phyloP scores from a whole-genome alignment of 2,888 invertebrate genomes.

The Lepeophtheirus nordmannii region DNA sequence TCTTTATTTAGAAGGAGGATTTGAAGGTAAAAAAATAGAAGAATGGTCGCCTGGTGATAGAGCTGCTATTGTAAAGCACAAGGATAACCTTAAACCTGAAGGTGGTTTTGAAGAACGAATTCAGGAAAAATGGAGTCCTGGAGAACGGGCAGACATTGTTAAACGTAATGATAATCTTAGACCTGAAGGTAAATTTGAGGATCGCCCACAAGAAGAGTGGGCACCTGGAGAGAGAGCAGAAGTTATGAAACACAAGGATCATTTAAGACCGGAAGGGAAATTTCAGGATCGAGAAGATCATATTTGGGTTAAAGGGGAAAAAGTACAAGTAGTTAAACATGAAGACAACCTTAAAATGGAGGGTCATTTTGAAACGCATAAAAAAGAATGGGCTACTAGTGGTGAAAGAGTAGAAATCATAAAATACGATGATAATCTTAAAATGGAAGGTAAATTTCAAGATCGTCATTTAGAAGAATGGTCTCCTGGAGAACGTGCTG shows the following conservation, averaged over 20 bases:
- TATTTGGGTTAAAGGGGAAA: slow-evolving; percentile 36
- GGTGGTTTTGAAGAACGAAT: slow-evolving; percentile 25
- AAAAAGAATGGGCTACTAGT: slow-evolving; percentile 29
- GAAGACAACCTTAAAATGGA: slow-evolving; percentile 41
- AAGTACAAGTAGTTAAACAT: slow-evolving; percentile 33
- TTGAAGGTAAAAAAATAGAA: slow-evolving; percentile 25
- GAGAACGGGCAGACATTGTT: slow-evolving; percentile 19
- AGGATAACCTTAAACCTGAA: slow-evolving; percentile 35
- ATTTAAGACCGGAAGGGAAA: slow-evolving; percentile 16
- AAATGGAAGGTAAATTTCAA: slow-evolving; percentile 34
- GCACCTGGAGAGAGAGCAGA: slow-evolving; percentile 23
- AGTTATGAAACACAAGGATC: slow-evolving; percentile 22
- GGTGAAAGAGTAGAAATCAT: slow-evolving; percentile 28
- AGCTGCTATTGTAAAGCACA: slow-evolving; percentile 33
- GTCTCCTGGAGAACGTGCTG: slow-evolving; percentile 18
- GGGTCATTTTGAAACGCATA: slow-evolving; percentile 37
- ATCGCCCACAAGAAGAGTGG: slow-evolving; percentile 32
- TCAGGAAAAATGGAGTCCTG: slow-evolving; percentile 16
- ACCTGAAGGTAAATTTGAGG: slow-evolving; percentile 28
- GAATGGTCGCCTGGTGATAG: slow-evolving; percentile 32
- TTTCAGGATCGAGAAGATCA: slow-evolving; percentile 30
- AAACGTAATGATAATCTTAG: slow-evolving; percentile 20
- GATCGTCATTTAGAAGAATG: slow-evolving; percentile 25
- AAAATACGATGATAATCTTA: slow-evolving; percentile 30
- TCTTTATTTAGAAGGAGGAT: slow-evolving; percentile 27